phyloP scores from a whole-genome alignment of 2,797 vertebrate species.

The Diplodus sargus region DNA sequence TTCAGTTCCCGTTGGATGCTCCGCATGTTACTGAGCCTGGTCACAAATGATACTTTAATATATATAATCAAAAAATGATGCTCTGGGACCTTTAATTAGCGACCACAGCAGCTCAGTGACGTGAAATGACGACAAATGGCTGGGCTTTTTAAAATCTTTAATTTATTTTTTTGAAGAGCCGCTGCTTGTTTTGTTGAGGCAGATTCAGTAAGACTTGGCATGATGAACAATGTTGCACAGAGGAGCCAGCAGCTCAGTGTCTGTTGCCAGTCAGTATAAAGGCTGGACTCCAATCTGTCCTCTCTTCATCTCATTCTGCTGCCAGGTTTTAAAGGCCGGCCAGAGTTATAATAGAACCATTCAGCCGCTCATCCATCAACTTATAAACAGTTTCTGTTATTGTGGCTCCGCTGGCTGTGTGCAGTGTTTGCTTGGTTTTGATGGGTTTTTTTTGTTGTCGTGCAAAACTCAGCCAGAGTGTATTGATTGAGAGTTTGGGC shows the following conservation, averaged over 20 bases:
- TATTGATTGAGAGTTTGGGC: slow-evolving; percentile 38
- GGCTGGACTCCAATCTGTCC: slow-evolving; percentile 70
- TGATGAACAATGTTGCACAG: slow-evolving; percentile 47
- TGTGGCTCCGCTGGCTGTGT: slow-evolving; percentile 34
- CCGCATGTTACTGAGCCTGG: too few relatives aligned
- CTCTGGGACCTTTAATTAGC: slow-evolving; percentile 12
- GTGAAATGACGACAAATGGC: slow-evolving; percentile 43
- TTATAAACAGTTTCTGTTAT: slow-evolving; percentile 61
- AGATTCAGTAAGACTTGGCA: slow-evolving; percentile 69
- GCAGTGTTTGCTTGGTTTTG: slow-evolving; percentile 20
- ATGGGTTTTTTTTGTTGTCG: slow-evolving; percentile 38
- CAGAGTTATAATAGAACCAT: slow-evolving; percentile 65
- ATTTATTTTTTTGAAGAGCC: slow-evolving; percentile 32
- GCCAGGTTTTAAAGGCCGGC: slow-evolving; percentile 69
- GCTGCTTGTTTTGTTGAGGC: slow-evolving; percentile 64
- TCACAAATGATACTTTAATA: neutral
- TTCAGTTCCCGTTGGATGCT: too few relatives aligned
- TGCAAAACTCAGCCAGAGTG: slow-evolving; percentile 41
- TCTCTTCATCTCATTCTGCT: slow-evolving; percentile 61
- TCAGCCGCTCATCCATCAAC: slow-evolving; percentile 63
- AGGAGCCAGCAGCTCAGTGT: slow-evolving; percentile 56
- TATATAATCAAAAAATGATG: neutral
- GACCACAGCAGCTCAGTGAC: slow-evolving; percentile 22
- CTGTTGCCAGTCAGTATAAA: slow-evolving; percentile 67
- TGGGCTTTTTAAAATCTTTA: slow-evolving; percentile 22